Percentiles rank a stretch among this genome's conserved stretches.
phyloP scores from a whole-genome alignment of 2,888 invertebrate species.

The Seira ritae region DNA sequence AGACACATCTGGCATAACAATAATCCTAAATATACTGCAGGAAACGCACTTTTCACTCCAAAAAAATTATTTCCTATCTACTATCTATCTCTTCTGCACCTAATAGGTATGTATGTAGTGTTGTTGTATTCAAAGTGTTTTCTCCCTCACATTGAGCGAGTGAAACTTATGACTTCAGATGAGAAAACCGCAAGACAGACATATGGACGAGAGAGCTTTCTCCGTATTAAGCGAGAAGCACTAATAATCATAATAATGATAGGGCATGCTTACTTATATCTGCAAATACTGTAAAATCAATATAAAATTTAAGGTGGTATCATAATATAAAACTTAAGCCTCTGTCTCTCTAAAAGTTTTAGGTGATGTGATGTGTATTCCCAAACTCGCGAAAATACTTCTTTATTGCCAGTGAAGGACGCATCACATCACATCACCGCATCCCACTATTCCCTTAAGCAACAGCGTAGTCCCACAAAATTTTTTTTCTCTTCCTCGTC shows the following conservation, averaged over 20 bases:
- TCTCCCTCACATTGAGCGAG: too few relatives aligned
- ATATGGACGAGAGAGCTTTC: not conserved
- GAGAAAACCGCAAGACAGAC: not conserved
- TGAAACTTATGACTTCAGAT: not conserved
- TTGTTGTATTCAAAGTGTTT: too few relatives aligned
- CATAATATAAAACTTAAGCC: not conserved
- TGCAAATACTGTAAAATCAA: too few relatives aligned
- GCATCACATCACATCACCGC: not conserved
- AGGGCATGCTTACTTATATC: not conserved
- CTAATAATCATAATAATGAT: slow-evolving; percentile 11
- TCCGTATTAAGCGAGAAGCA: not conserved
- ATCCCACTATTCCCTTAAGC: not conserved
- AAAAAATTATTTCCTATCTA: slow-evolving; percentile 4
- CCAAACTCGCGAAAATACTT: not conserved
- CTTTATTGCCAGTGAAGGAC: not conserved
- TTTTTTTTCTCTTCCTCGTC: not conserved
- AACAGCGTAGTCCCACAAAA: not conserved
- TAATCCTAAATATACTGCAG: slow-evolving; percentile 7
- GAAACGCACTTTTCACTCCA: slow-evolving; percentile 4
- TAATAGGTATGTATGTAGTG: too few relatives aligned
- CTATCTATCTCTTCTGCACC: not conserved
- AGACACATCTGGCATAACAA: slow-evolving; percentile 30
- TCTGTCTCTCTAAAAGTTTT: not conserved
- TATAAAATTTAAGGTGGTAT: not conserved
- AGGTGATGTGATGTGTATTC: too few relatives aligned